Conservation (phyloP, 1,140 invertebrate genomes). For the Lasioglossum albipes region DNA sequence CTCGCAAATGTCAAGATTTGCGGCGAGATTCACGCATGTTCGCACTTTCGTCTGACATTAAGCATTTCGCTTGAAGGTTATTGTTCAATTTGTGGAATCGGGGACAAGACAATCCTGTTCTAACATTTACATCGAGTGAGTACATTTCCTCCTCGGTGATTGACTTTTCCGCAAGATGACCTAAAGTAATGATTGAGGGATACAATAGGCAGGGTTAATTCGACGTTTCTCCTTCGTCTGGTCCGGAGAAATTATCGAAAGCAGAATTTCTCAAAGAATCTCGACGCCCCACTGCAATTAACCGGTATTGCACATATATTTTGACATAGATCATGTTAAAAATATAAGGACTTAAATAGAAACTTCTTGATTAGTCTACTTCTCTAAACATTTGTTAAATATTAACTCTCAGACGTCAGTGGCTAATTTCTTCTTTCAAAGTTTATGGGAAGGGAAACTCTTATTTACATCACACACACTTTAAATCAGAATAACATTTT, state of each 20-base stretch:
- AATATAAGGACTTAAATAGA: no score
- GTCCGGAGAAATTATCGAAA: not conserved
- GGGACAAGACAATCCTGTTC: conserved; percentile 1
- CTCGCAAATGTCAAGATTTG: no score
- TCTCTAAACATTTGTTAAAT: no score
- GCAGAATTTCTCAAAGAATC: not conserved
- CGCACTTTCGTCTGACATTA: not conserved
- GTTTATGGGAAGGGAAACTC: no score
- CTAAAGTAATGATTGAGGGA: not conserved
- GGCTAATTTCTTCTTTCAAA: no score
- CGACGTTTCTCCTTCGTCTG: not conserved
- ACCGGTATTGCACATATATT: no score
- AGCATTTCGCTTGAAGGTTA: not conserved
- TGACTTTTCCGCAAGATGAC: not conserved
- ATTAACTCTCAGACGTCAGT: no score
- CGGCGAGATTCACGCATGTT: not conserved
- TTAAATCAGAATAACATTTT: no score
- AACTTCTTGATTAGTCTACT: no score
- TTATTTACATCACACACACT: no score
- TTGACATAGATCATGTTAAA: no score
- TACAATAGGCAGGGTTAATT: not conserved
- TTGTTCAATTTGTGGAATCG: conserved; percentile 16
- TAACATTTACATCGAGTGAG: not conserved
- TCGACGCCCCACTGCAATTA: not conserved
- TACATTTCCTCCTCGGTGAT: conserved; percentile 1